phyloP scores from a whole-genome alignment of 23 tunicate genomes.

The Diplosoma virens region DNA sequence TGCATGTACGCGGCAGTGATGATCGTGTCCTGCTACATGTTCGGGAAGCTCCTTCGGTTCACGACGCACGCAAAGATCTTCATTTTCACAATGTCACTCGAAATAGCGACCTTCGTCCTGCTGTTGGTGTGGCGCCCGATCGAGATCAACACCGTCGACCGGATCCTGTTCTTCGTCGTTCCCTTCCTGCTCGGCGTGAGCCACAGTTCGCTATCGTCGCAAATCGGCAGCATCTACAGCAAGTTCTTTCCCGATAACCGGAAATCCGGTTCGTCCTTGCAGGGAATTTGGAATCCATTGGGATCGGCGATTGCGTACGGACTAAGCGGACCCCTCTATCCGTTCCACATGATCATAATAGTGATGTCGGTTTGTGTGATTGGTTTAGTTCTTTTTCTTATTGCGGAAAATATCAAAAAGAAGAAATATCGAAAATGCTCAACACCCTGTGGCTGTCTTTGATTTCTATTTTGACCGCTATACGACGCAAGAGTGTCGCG shows the following conservation, averaged over 20 bases:
- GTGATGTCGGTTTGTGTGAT: constrained; percentile 41
- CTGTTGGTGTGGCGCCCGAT: constrained; percentile 61
- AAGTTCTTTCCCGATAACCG: constrained; percentile 43
- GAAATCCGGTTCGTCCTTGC: constrained; percentile 57
- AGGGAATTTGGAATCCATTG: constrained; percentile 63
- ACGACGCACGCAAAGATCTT: constrained; percentile 46
- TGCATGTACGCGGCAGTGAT: constrained; percentile 51
- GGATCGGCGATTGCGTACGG: constrained; percentile 74
- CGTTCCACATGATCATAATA: constrained; percentile 50
- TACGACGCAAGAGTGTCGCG: no score
- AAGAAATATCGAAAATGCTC: constrained; percentile 51
- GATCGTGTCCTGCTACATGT: constrained; percentile 46
- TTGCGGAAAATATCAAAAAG: constrained; percentile 41
- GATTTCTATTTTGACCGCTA: no score
- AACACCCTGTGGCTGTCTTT: no score
- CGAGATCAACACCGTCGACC: not conserved
- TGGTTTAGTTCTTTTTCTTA: constrained; percentile 40
- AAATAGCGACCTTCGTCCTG: constrained; percentile 29
- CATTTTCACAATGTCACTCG: constrained; percentile 27
- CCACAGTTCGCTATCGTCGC: constrained; percentile 40
- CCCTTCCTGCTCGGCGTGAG: constrained; percentile 47
- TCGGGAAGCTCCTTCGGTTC: constrained; percentile 38
- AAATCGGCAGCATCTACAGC: constrained; percentile 43
- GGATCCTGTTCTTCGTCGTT: constrained; percentile 35
- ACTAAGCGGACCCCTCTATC: constrained; percentile 42